Percentiles rank a stretch among this genome's conserved stretches.
Evolutionary conservation across 2,113 vertebrate genomes (phyloP).

Genomic region (Paedocypris sp.): DNA sequence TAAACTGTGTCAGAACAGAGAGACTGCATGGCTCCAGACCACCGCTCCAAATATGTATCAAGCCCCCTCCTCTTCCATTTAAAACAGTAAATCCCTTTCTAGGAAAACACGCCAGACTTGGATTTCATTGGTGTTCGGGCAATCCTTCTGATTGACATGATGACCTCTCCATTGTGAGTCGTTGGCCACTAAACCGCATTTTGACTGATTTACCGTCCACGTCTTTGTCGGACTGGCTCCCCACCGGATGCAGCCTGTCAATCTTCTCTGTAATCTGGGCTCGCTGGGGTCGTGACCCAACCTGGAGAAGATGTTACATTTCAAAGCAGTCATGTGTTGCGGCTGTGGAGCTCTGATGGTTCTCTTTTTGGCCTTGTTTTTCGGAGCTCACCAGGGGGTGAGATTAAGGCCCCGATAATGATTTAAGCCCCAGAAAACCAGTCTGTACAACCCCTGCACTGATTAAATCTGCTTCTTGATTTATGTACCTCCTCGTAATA

Average conservation of each 20-base stretch:
- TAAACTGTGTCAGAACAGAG: neutral
- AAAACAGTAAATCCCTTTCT: neutral
- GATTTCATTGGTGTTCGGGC: constrained; percentile 6
- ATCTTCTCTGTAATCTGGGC: constrained; percentile 20
- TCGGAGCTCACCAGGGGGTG: neutral
- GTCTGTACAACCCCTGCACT: neutral
- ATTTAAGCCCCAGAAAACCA: constrained; percentile 7
- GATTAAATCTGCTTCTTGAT: constrained; percentile 13
- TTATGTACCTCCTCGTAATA: constrained; percentile 22
- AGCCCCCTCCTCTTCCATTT: neutral
- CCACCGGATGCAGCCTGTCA: constrained; percentile 4
- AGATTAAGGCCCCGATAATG: constrained; percentile 10
- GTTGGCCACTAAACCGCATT: constrained; percentile 3
- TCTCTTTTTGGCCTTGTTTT: constrained; percentile 7
- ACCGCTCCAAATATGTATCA: neutral
- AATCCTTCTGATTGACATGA: neutral
- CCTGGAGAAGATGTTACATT: neutral
- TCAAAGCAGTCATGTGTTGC: neutral
- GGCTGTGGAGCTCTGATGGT: constrained; percentile 2
- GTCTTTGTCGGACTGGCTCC: neutral
- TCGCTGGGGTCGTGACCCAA: constrained; percentile 9
- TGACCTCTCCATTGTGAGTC: neutral
- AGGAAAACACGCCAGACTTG: neutral
- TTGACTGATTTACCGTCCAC: constrained; percentile 9
- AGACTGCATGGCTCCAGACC: constrained; percentile 7